phyloP scores from a whole-genome alignment of 2,888 invertebrate species.

The Neoitamus cyanurus region DNA sequence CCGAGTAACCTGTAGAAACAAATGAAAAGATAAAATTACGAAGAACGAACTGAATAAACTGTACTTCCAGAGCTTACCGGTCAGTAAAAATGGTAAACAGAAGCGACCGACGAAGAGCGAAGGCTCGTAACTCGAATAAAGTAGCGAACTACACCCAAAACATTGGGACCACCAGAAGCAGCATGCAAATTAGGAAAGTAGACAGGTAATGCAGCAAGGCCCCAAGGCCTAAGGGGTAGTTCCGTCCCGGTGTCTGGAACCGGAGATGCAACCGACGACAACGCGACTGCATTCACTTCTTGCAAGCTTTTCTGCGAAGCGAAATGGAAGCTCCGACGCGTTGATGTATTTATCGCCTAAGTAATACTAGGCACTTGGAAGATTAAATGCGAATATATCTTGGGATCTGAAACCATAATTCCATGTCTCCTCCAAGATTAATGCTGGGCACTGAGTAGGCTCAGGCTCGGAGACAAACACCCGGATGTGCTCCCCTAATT shows the following conservation, averaged over 20 bases:
- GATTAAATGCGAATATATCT: conserved; percentile 8
- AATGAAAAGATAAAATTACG: neutral
- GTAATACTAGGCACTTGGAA: neutral
- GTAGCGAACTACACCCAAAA: conserved; percentile 16
- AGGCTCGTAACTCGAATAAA: neutral
- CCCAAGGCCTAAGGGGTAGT: neutral
- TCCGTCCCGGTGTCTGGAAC: neutral
- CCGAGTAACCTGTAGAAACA: neutral
- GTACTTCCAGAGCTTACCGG: neutral
- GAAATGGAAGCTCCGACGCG: neutral
- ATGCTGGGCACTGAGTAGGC: neutral
- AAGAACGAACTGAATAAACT: neutral
- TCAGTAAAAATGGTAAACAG: neutral
- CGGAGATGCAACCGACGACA: neutral
- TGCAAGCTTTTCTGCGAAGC: neutral
- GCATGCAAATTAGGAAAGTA: conserved; percentile 13
- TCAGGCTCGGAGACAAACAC: neutral
- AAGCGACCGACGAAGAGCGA: neutral
- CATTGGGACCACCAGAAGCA: conserved; percentile 14
- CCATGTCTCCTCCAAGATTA: conserved; percentile 23
- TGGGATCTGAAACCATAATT: conserved; percentile 30
- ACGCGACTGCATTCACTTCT: neutral
- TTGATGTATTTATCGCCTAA: neutral
- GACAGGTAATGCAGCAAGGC: neutral
- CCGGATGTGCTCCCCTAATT: conserved; percentile 1